Conservation (phyloP, 2,797 vertebrate species). For the Australoheros facetus region DNA sequence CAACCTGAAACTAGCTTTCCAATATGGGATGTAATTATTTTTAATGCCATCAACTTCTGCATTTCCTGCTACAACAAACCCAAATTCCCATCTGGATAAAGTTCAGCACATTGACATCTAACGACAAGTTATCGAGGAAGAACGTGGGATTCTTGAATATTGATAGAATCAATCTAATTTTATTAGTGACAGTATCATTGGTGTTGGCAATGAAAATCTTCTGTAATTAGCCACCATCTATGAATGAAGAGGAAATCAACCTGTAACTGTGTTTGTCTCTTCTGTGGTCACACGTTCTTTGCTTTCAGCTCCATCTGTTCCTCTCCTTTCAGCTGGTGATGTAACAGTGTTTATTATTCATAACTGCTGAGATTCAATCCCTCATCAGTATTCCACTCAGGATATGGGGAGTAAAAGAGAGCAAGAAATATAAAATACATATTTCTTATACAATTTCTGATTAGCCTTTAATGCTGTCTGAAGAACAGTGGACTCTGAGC, state of each 20-base stretch:
- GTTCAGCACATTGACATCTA: too few relatives aligned
- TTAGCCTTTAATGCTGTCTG: background rate
- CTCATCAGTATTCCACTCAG: conserved; percentile 59
- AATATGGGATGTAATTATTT: background rate
- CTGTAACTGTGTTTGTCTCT: background rate
- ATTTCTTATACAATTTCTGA: background rate
- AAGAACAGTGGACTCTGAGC: background rate
- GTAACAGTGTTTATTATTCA: conserved; percentile 66
- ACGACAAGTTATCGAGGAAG: too few relatives aligned
- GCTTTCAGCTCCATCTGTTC: conserved; percentile 34
- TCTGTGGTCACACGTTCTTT: conserved; percentile 4
- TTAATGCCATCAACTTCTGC: background rate
- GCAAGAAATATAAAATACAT: background rate
- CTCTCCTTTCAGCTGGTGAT: conserved; percentile 40
- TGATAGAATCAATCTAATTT: too few relatives aligned
- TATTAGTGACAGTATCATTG: too few relatives aligned
- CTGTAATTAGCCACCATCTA: background rate
- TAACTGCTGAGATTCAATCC: conserved; percentile 50
- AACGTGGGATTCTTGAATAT: too few relatives aligned
- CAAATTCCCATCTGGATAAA: background rate
- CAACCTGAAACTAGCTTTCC: background rate
- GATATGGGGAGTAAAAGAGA: background rate
- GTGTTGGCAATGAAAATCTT: too few relatives aligned
- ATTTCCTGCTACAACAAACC: background rate
- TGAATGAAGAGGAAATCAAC: background rate